phyloP scores from a whole-genome alignment of 2,888 invertebrate genomes.

The Drosophila niveifrons region DNA sequence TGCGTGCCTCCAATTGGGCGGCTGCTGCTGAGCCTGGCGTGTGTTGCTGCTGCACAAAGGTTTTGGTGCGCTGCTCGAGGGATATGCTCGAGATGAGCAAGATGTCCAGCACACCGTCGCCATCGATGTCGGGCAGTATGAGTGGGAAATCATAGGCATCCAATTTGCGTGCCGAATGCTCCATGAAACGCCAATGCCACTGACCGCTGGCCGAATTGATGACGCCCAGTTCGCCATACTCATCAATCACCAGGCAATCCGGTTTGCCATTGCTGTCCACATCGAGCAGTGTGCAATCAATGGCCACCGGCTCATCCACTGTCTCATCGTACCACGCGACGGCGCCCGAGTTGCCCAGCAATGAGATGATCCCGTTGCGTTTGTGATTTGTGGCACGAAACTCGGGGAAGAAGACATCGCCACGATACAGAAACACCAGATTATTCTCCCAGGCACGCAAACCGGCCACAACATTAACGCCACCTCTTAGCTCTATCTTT shows the following conservation, averaged over 20 bases:
- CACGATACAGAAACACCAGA: conserved; percentile 90
- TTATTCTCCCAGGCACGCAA: conserved; percentile 89
- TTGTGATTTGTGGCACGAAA: conserved; percentile 84
- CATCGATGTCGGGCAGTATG: conserved; percentile 90
- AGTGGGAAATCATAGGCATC: conserved; percentile 89
- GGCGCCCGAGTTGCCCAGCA: conserved; percentile 90
- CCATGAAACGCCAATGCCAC: conserved; percentile 86
- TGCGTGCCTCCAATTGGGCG: conserved; percentile 84
- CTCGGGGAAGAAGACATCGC: conserved; percentile 88
- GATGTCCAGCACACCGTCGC: conserved; percentile 90
- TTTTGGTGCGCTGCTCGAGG: conserved; percentile 76
- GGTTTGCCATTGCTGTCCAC: conserved; percentile 90
- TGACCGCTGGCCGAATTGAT: conserved; percentile 88
- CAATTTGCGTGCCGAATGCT: conserved; percentile 85
- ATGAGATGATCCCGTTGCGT: conserved; percentile 88
- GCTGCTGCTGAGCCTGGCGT: conserved; percentile 37
- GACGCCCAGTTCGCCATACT: conserved; percentile 88
- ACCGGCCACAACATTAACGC: conserved; percentile 89
- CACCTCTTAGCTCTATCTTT: conserved; percentile 89
- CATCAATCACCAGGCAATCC: conserved; percentile 91
- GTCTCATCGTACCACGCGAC: conserved; percentile 91
- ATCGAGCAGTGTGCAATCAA: conserved; percentile 91
- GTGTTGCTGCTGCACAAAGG: conserved; percentile 59
- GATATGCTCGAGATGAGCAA: conserved; percentile 87
- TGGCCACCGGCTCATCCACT: conserved; percentile 89